Conservation (phyloP, 23 tunicate genomes). For the Trididemnum clinides region DNA sequence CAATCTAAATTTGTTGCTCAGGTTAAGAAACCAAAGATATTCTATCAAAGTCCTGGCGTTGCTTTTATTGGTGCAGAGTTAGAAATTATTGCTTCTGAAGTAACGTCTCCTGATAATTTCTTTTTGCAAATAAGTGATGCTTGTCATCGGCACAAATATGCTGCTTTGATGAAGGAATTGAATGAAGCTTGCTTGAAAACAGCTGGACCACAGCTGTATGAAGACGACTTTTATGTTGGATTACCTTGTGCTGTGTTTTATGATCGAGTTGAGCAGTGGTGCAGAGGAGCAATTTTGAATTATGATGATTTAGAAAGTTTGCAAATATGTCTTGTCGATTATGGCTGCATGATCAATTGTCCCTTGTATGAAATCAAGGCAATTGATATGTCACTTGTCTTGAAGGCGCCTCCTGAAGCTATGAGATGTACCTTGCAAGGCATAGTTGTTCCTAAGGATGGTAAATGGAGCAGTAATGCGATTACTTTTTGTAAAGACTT, state of each 20-base stretch:
- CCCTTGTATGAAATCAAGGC: constrained; percentile 15
- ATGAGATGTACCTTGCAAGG: constrained; percentile 75
- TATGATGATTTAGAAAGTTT: constrained; percentile 20
- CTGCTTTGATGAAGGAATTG: background rate
- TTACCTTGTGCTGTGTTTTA: constrained; percentile 62
- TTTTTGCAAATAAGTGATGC: constrained; percentile 40
- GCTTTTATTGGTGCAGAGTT: constrained; percentile 64
- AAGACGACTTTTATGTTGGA: constrained; percentile 48
- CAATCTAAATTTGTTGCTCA: background rate
- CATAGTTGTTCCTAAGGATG: constrained; percentile 17
- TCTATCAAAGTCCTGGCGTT: constrained; percentile 63
- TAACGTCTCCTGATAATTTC: constrained; percentile 57
- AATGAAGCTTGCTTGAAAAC: background rate
- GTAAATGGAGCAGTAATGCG: constrained; percentile 47
- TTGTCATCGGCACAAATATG: constrained; percentile 19
- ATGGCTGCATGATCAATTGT: constrained; percentile 26
- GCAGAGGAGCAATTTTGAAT: constrained; percentile 62
- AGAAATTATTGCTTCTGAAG: constrained; percentile 39
- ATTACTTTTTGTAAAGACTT: constrained; percentile 28
- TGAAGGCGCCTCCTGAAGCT: constrained; percentile 46
- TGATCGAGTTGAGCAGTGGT: constrained; percentile 28
- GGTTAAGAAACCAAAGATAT: background rate
- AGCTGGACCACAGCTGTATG: background rate
- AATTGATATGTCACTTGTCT: constrained; percentile 16
- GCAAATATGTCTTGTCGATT: constrained; percentile 57